A percentile compares a stretch with the other conserved stretches of the same genome.
phyloP scores from a whole-genome alignment of 2,797 vertebrate species.

The Carcharodon carcharias region DNA sequence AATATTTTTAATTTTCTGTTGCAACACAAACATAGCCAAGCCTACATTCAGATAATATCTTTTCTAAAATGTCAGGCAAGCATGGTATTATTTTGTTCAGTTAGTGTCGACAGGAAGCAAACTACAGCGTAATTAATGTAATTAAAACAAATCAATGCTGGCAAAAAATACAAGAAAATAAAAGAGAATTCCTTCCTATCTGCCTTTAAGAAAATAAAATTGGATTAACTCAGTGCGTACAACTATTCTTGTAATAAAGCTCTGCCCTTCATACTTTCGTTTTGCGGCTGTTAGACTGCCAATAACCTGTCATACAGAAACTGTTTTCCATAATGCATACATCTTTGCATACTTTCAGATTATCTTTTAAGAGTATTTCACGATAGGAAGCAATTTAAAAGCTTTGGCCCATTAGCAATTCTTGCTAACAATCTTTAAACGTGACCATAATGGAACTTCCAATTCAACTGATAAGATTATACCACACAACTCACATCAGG shows the following conservation, averaged over 20 bases:
- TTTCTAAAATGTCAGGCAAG: neutral
- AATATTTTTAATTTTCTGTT: neutral
- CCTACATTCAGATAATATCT: neutral
- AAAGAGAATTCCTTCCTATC: neutral
- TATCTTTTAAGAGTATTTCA: neutral
- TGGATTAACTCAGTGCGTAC: neutral
- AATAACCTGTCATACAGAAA: neutral
- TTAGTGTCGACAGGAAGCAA: neutral
- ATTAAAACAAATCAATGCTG: neutral
- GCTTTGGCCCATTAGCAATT: neutral
- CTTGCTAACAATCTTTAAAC: neutral
- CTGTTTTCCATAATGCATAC: neutral
- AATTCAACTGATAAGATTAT: neutral
- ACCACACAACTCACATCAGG: neutral
- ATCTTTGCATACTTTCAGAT: neutral
- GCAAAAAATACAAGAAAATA: neutral
- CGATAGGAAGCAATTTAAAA: neutral
- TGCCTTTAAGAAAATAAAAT: neutral
- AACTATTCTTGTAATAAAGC: neutral
- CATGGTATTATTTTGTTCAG: neutral
- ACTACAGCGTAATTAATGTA: slow-evolving; percentile 15
- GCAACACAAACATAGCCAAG: neutral
- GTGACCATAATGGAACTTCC: neutral
- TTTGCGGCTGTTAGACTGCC: neutral
- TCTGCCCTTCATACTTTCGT: neutral